Evolutionary conservation across 2,113 vertebrate genomes (phyloP).

Genomic region (Macaca fascicularis): DNA sequence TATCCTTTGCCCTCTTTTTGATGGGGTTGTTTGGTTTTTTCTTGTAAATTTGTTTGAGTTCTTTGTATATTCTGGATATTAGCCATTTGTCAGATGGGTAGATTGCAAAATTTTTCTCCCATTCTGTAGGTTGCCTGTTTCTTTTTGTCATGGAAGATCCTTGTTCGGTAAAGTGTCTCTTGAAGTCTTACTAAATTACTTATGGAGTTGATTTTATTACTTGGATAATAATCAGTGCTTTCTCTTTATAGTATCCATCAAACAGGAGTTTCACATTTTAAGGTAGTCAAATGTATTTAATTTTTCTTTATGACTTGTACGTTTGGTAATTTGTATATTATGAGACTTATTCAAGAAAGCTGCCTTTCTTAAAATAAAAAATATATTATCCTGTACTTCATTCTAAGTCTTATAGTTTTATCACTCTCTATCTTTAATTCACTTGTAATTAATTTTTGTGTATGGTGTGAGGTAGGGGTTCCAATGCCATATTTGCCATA

Average conservation of each 20-base stretch:
- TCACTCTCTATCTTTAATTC: not conserved
- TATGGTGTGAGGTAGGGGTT: not conserved
- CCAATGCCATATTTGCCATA: not conserved
- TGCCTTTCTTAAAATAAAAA: not conserved
- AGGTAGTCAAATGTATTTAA: not conserved
- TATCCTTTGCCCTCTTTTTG: too few relatives aligned
- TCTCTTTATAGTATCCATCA: not conserved
- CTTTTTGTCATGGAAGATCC: not conserved
- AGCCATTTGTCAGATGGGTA: too few relatives aligned
- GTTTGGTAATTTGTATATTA: not conserved
- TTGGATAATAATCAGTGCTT: not conserved
- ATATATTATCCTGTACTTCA: not conserved
- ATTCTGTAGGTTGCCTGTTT: too few relatives aligned
- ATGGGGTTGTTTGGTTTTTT: too few relatives aligned
- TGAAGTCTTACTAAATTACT: not conserved
- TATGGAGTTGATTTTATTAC: not conserved
- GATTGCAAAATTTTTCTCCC: too few relatives aligned
- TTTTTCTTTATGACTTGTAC: not conserved
- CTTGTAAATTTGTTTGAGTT: too few relatives aligned
- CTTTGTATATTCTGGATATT: too few relatives aligned
- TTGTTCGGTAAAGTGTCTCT: not conserved
- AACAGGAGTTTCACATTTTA: not conserved
- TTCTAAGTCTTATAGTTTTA: not conserved
- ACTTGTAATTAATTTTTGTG: not conserved
- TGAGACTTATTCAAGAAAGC: not conserved